Conservation (phyloP, 2,113 vertebrate genomes). For the Phoxinus phoxinus region DNA sequence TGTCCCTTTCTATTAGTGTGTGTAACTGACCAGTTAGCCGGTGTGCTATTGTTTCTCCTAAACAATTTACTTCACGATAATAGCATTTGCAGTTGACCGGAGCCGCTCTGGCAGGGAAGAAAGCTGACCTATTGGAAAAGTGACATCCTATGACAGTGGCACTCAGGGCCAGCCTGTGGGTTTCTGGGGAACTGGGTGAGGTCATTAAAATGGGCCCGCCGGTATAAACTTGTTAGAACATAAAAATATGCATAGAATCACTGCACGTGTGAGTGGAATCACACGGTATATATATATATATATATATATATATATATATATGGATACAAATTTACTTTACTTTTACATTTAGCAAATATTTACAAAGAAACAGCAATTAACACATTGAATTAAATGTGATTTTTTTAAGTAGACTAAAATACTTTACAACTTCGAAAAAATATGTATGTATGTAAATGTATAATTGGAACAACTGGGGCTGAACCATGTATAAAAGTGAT, state of each 20-base stretch:
- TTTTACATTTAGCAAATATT: not conserved
- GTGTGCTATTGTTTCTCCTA: slow-evolving; percentile 28
- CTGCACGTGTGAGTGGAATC: not conserved
- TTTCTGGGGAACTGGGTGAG: not conserved
- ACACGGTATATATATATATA: not conserved
- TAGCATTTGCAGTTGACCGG: slow-evolving; percentile 5
- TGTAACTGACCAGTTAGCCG: slow-evolving; percentile 5
- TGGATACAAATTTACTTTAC: not conserved
- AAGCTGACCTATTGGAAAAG: slow-evolving; percentile 15
- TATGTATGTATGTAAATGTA: not conserved
- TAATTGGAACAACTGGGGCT: not conserved
- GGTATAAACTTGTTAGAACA: not conserved
- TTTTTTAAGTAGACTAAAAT: no score
- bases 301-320: not conserved
- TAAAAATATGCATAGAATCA: not conserved
- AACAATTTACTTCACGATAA: slow-evolving; percentile 8
- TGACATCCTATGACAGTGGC: not conserved
- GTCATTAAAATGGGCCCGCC: not conserved
- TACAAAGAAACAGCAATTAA: not conserved
- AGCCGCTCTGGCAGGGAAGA: not conserved
- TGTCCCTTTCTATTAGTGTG: slow-evolving; percentile 1
- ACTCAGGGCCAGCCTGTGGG: not conserved
- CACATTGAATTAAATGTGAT: not conserved
- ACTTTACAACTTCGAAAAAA: no score
- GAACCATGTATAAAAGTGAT: not conserved